Evolutionary conservation across 1,140 invertebrate genomes (phyloP).

Genomic region (Zaprionus inermis): DNA sequence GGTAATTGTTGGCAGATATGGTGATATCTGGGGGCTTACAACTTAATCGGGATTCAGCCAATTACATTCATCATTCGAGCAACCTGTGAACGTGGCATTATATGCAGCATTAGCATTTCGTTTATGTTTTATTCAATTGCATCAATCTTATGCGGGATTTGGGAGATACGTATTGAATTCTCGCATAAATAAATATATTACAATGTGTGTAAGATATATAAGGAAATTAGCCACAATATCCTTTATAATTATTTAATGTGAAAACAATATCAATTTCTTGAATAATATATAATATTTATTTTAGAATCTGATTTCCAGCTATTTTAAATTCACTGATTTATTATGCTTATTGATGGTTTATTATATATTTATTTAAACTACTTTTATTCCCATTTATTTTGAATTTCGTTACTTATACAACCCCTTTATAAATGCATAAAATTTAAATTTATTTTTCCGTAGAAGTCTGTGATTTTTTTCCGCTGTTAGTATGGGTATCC

Average conservation of each 20-base stretch:
- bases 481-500: neutral
- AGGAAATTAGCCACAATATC: neutral
- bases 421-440: neutral
- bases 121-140: neutral
- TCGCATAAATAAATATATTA: neutral
- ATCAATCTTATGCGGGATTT: neutral
- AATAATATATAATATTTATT: neutral
- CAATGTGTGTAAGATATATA: neutral
- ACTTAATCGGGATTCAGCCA: constrained; percentile 26
- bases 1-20: constrained; percentile 31
- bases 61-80: constrained; percentile 27
- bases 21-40: constrained; percentile 28
- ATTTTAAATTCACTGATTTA: neutral
- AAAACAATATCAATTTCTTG: too few relatives aligned
- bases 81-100: constrained; percentile 16
- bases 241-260: neutral
- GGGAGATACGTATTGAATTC: neutral
- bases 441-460: neutral
- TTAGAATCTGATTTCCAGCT: neutral
- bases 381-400: neutral
- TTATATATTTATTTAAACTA: neutral
- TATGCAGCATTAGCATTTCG: constrained; percentile 3
- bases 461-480: neutral
- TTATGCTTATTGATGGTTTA: too few relatives aligned
- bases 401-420: neutral